Evolutionary conservation across 23 tunicate genomes (phyloP), one percentile per base, ranked within the genome.

Genomic region (Ciona savignyi): DNA sequence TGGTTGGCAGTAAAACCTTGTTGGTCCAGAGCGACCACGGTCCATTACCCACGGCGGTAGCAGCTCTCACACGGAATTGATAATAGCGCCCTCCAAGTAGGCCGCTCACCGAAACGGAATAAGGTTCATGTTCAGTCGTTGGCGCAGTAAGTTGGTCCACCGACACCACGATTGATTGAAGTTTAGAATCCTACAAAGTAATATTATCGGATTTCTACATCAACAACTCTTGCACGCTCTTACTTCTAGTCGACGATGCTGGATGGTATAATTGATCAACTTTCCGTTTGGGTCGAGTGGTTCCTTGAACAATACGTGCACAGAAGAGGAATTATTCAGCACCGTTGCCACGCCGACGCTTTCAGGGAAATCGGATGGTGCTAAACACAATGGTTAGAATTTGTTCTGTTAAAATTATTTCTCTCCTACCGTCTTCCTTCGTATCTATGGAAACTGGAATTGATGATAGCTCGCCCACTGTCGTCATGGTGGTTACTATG

Each of bases 21-120:
- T 26, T 49, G 2, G 77, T 62, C 93, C 93, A 86, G 25, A 26
- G 20, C 15, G 93, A 78, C 93, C 93, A 86, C 0, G 85, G 85
- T 1, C 93, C 93, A 68, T 81, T 32, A 3, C 93, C 93, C n/a
- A 79, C 85, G 29, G 73, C 34, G 4, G 93, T 86, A 3, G 81
- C 68, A 15, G 85, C 85, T 35, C 83, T 72, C 72, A 86, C 73
- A 30, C 85, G 26, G 34, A 79, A 86, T 0, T 29, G 25, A 68
- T 86, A 86, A 1, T 29, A 32, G 35, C 81, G 29, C 29, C 93
- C 93, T 23, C 93, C 93, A 4, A 86, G 73, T 33, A 86, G 34
- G 23, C 66, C 77, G 60, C 26, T 27, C 29, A 86, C 72, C 4
- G 65, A 35, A 73, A 74, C 68, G 23, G 62, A 76, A 62, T 82